Percentiles rank a stretch among this genome's conserved stretches.
phyloP scores from a whole-genome alignment of 2,888 invertebrate species.

The Drosophila fungiperda region DNA sequence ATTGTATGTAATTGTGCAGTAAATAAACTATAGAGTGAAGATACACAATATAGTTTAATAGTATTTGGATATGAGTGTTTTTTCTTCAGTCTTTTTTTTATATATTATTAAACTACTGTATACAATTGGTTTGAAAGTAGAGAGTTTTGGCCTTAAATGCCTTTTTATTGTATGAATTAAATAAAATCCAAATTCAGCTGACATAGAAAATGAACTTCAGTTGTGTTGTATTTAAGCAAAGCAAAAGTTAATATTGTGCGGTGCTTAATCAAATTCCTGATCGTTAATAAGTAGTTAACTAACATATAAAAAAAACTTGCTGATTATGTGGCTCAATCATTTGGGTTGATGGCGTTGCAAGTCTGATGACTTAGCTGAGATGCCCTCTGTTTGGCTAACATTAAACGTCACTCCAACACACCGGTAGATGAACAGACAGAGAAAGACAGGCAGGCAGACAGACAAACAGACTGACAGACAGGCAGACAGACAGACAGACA shows the following conservation, averaged over 20 bases:
- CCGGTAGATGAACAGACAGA: constrained; percentile 13
- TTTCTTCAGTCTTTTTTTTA: background rate
- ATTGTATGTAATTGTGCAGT: background rate
- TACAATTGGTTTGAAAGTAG: background rate
- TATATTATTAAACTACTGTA: background rate
- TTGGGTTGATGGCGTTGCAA: constrained; percentile 5
- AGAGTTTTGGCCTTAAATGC: background rate
- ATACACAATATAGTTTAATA: background rate
- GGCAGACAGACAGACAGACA: background rate
- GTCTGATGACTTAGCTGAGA: constrained; percentile 18
- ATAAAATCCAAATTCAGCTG: background rate
- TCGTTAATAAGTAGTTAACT: background rate
- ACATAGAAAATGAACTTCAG: background rate
- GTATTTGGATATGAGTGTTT: background rate
- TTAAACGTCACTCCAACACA: constrained; percentile 32
- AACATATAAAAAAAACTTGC: background rate
- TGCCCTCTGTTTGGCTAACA: constrained; percentile 7
- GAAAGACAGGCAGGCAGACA: background rate
- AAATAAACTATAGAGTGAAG: background rate
- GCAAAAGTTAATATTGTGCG: background rate
- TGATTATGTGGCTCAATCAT: background rate
- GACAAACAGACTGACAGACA: constrained; percentile 1
- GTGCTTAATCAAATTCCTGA: background rate
- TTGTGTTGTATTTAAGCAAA: background rate
- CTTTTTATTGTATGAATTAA: background rate